Percentiles rank a stretch among this genome's conserved stretches.
Conservation (phyloP, 2,797 vertebrate genomes). For the Calcarius lapponicus region DNA sequence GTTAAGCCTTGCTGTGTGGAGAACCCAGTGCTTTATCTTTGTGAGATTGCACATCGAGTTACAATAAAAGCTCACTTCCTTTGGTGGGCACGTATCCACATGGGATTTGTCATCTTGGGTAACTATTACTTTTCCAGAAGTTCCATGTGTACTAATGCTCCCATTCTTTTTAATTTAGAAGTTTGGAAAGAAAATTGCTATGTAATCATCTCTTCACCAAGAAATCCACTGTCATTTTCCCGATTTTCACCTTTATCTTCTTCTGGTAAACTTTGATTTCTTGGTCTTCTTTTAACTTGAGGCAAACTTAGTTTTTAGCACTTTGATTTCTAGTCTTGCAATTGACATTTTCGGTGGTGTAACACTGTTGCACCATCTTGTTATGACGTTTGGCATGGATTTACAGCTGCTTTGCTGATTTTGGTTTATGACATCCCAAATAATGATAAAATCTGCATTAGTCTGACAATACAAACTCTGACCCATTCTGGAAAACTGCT, state of each 20-base stretch:
- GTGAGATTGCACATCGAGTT: background rate
- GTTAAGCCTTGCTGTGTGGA: background rate
- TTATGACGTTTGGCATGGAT: background rate
- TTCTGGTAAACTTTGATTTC: background rate
- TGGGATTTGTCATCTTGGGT: background rate
- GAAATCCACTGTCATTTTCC: background rate
- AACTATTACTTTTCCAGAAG: background rate
- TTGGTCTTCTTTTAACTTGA: background rate
- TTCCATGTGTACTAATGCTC: background rate
- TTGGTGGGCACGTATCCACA: background rate
- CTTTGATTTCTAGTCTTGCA: background rate
- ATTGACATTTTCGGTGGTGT: background rate
- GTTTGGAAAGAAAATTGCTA: background rate
- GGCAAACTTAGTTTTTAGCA: background rate
- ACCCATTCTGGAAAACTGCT: background rate
- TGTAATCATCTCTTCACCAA: background rate
- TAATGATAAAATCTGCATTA: background rate
- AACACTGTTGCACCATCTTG: background rate
- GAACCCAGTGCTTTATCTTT: background rate
- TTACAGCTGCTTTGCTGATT: background rate
- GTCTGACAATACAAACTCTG: background rate
- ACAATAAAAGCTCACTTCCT: background rate
- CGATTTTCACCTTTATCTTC: background rate
- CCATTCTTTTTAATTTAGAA: background rate
- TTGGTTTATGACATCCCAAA: background rate